Base-by-base conservation (phyloP, 2,888 invertebrate genomes). In the Caenorhabditis sp. region DNA sequence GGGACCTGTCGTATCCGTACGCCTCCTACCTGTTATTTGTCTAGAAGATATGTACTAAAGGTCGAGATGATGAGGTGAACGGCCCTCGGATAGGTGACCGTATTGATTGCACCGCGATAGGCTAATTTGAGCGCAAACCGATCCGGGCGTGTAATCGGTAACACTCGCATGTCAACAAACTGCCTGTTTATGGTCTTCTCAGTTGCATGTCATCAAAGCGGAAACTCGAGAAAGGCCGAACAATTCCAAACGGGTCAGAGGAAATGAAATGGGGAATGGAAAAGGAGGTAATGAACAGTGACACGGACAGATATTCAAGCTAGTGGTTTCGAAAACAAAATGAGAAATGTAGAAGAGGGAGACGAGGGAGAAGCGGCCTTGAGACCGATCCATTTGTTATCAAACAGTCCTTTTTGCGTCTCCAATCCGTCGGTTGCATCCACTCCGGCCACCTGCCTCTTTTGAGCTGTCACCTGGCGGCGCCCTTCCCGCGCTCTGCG, bases 391-490 rank as follows among this genome's bases (percentile, higher is more conserved):
- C 76, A 76, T 76, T 76, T 76, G 76, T 76, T 76, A 76, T 76
- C 74, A 74, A 50, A 74, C 22, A 20, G 6, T 28, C 50, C 22
- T 24, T 55, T 20, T 50, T 64, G 53, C 44, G 18, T 24, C 11
- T 9, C 50, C 32, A 9, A 28, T 18, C 26, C 60, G n/a, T n/a
- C n/a, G n/a, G n/a, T n/a, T n/a, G n/a, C n/a, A n/a, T 9, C 9
- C 47, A 11, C 1, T 60, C 24, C 40, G 47, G 26, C 60, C 76
- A 76, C 58, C 76, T 76, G 76, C 76, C 53, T 65, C 44, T 67
- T 67, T 76, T 67, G 76, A 76, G 76, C 76, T 76, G 76, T 76
- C 76, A 76, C 76, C 67, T 76, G 76, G 62, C 69, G 62, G 61
- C 64, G 58, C 64, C 26, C 11, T 32, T 32, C 40, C 15, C 32